Evolutionary conservation across 2,888 invertebrate species (phyloP).

Genomic region (Aporophyla lueneburgensis): DNA sequence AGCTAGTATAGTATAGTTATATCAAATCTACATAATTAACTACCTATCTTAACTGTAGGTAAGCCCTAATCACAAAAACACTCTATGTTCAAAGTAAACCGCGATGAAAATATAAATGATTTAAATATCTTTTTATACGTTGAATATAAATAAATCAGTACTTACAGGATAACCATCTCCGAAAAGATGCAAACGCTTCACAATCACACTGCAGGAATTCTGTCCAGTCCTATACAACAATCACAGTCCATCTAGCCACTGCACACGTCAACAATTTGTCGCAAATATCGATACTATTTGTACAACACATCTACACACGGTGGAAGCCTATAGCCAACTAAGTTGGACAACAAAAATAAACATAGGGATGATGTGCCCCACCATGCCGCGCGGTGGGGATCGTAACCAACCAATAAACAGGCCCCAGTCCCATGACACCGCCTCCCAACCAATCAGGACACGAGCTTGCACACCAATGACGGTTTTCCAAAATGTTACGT

Average conservation of each 20-base stretch:
- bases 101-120: not conserved
- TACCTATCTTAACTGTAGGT: not conserved
- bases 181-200: conserved; percentile 72
- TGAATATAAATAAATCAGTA: conserved; percentile 59
- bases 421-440: conserved; percentile 71
- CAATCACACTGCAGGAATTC: conserved; percentile 74
- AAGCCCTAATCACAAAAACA: not conserved
- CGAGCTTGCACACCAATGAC: conserved; percentile 76
- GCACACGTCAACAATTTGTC: conserved; percentile 52
- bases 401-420: conserved; percentile 74
- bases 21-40: not conserved
- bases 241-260: conserved; percentile 75
- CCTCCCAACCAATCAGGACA: conserved; percentile 82
- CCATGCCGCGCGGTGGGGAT: conserved; percentile 76
- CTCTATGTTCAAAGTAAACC: not conserved
- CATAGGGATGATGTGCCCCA: conserved; percentile 87
- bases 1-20: not conserved
- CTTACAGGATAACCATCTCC: conserved; percentile 90
- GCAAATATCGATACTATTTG: conserved; percentile 58
- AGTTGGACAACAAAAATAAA: conserved; percentile 88
- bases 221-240: conserved; percentile 62
- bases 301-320: conserved; percentile 75
- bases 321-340: conserved; percentile 87
- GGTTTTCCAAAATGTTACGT: conserved; percentile 66
- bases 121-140: not conserved